Evolutionary conservation across 1,140 invertebrate species (phyloP), one percentile per base, ranked within the genome.

Genomic region (Tetramorium parvispinum): DNA sequence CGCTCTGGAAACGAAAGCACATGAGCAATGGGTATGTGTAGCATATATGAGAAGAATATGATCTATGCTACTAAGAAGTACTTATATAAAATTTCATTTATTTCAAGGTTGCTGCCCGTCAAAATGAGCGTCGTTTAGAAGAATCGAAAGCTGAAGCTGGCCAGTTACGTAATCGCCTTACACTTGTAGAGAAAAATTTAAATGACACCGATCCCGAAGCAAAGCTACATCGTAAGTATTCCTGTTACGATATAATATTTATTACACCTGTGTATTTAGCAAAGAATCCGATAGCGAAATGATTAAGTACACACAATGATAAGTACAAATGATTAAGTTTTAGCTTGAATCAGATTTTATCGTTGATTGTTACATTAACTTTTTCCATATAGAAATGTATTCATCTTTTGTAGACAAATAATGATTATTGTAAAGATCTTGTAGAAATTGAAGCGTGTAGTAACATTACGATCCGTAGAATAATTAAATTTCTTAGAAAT

Each of bases 101-200:
- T 77, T 10, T 82, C 11, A 57, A 96, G 96, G 95, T 98, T 24
- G 95, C 96, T 66, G 97, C 97, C 10, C 95, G 97, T 70, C 97
- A 97, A 92, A 96, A 97, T 46, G 97, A 97, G 92, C 95, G 97
- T 40, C 97, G 97, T 87, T 96, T 97, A 43, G 97, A 98, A 93
- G 98, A 98, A 92, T 96, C 97, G 6, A 96, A 97, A 91, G 96
- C 97, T 59, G 97, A 98, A 94, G 96, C 97, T 1, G 96, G 97
- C 32, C 96, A 97, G 86, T 94, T 98, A 86, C 95, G 97, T 65
- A 96, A 97, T 91, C 96, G 97, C 88, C 94, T 98, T 37, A 97
- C 97, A 2, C 91, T 96, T 18, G 91, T 95, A 21, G 96, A 96
- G 91, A 95, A 96, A 88, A 96, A 94, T 90, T 91, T 96, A 51